Percentiles rank a stretch among this genome's conserved stretches.
Evolutionary conservation across 2,113 vertebrate genomes (phyloP).

Genomic region (Toxotes chatareus): DNA sequence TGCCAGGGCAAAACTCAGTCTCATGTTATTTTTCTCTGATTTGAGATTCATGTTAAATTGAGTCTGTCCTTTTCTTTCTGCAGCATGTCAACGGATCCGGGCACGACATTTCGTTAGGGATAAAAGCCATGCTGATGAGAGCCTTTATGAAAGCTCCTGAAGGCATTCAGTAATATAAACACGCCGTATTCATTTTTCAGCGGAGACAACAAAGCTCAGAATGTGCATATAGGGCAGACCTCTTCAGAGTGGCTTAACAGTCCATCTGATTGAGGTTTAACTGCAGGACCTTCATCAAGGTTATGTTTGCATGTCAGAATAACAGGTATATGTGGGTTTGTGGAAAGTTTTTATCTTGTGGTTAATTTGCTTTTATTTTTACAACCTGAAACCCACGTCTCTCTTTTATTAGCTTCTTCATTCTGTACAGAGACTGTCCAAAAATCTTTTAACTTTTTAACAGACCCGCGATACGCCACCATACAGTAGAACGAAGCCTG

Average conservation of each 20-base stretch:
- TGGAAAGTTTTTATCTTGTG: not conserved
- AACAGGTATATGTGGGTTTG: not conserved
- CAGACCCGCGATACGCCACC: too few relatives aligned
- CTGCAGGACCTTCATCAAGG: constrained; percentile 14
- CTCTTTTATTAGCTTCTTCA: not conserved
- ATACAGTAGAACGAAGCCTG: too few relatives aligned
- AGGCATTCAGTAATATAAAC: constrained; percentile 46
- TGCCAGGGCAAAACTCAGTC: constrained; percentile 40
- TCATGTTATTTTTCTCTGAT: not conserved
- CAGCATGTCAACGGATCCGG: not conserved
- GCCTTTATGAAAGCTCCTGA: constrained; percentile 49
- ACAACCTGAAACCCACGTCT: not conserved
- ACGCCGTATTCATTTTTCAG: constrained; percentile 25
- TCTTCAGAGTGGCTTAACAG: constrained; percentile 29
- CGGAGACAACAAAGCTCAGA: constrained; percentile 1
- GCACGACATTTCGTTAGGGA: constrained; percentile 25
- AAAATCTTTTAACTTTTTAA: too few relatives aligned
- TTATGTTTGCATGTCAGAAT: not conserved
- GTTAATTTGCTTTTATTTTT: too few relatives aligned
- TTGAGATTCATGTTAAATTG: constrained; percentile 40
- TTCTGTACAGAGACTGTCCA: too few relatives aligned
- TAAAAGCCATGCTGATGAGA: constrained; percentile 56
- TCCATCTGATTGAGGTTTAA: not conserved
- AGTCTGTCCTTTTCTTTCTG: constrained; percentile 21
- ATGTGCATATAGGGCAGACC: constrained; percentile 16